phyloP scores from a whole-genome alignment of 2,888 invertebrate genomes.

The Furcula furcula region DNA sequence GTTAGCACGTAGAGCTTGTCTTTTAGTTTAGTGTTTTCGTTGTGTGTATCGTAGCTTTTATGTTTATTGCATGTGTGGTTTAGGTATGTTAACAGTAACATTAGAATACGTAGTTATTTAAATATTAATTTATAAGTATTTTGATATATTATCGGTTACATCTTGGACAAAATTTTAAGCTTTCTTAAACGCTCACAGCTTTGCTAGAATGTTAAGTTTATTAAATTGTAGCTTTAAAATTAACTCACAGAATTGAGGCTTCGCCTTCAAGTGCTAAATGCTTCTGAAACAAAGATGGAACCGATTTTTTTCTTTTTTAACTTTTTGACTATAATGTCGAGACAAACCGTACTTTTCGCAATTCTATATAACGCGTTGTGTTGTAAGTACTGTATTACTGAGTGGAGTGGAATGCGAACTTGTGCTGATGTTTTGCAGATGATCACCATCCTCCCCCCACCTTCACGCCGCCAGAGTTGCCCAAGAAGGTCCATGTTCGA shows the following conservation, averaged over 20 bases:
- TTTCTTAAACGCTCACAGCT: constrained; percentile 14
- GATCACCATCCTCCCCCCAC: constrained; percentile 98
- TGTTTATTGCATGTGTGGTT: constrained; percentile 66
- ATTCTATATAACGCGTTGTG: constrained; percentile 60
- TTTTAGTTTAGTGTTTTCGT: constrained; percentile 47
- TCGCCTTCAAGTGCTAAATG: too few species aligned
- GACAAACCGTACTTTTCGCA: constrained; percentile 50
- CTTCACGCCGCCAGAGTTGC: constrained; percentile 99
- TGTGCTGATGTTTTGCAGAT: constrained; percentile 94
- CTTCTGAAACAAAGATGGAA: constrained; percentile 29
- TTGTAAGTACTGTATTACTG: constrained; percentile 65
- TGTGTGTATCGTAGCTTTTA: constrained; percentile 44
- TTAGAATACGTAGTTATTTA: constrained; percentile 29
- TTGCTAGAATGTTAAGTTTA: neutral
- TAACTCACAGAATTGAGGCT: too few species aligned
- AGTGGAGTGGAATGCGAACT: constrained; percentile 83
- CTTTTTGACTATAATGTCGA: constrained; percentile 25
- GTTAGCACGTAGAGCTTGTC: constrained; percentile 59
- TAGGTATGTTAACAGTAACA: constrained; percentile 39
- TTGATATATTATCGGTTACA: constrained; percentile 47
- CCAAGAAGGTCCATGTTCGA: constrained; percentile 99
- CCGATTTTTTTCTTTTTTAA: constrained; percentile 22
- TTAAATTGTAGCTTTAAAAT: neutral
- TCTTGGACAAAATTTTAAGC: constrained; percentile 33
- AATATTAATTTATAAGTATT: constrained; percentile 34